Conservation (phyloP, 2,113 vertebrate species). For the Phoenicopterus ruber region DNA sequence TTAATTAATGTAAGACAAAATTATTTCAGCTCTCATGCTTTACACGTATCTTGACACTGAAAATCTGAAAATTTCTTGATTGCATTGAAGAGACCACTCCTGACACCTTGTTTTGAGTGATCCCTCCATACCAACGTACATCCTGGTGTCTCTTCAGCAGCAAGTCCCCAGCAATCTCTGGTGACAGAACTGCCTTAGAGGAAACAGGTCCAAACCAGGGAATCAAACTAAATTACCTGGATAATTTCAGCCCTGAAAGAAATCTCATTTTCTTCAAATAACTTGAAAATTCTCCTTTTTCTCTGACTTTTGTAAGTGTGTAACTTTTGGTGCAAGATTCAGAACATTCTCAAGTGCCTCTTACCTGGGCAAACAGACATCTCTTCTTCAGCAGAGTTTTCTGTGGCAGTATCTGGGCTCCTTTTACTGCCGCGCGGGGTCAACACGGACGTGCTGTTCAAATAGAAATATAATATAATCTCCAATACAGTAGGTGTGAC, state of each 20-base stretch:
- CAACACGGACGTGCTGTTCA: slow-evolving; percentile 62
- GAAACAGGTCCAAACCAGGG: neutral
- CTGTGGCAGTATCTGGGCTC: slow-evolving; percentile 48
- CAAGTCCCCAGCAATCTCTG: neutral
- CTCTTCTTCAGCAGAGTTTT: slow-evolving; percentile 67
- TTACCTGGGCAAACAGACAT: slow-evolving; percentile 86
- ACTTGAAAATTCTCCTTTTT: neutral
- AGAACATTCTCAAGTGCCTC: neutral
- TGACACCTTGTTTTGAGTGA: neutral
- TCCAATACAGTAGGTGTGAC: neutral
- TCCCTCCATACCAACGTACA: rapidly evolving
- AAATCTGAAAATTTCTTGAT: neutral
- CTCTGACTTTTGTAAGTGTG: neutral
- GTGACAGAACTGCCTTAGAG: neutral
- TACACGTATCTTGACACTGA: neutral
- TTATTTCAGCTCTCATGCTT: neutral
- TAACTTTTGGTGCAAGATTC: neutral
- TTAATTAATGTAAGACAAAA: neutral
- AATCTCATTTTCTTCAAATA: neutral
- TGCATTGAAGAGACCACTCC: neutral
- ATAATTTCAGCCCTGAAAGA: slow-evolving; percentile 31
- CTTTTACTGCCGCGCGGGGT: slow-evolving; percentile 53
- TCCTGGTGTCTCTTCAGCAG: neutral
- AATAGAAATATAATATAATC: slow-evolving; percentile 38
- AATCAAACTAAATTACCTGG: slow-evolving; percentile 1